phyloP scores from a whole-genome alignment of 2,797 vertebrate genomes.

The Channa striata region DNA sequence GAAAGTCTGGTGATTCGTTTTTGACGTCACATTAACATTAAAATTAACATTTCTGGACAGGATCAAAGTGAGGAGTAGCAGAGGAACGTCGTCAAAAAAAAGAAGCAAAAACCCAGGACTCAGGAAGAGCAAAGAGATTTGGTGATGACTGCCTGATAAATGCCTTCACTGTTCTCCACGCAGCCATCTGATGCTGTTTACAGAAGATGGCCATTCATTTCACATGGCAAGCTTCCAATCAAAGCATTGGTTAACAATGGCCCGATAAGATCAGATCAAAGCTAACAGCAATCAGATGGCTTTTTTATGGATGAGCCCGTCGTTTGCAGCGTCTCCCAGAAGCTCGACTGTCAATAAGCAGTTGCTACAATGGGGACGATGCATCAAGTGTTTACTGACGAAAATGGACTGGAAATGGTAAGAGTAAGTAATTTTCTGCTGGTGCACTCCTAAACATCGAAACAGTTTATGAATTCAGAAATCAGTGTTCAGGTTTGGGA shows the following conservation, averaged over 20 bases:
- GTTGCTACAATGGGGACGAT: constrained; percentile 30
- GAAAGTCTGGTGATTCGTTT: no score
- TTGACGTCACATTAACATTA: no score
- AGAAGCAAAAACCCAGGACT: not conserved
- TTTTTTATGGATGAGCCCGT: constrained; percentile 50
- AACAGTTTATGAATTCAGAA: constrained; percentile 7
- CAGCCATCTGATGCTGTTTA: constrained; percentile 58
- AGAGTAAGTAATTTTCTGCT: constrained; percentile 15
- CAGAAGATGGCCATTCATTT: constrained; percentile 63
- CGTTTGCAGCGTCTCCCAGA: constrained; percentile 45
- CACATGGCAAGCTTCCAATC: constrained; percentile 43
- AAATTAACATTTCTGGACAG: no score
- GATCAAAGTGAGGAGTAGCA: not conserved
- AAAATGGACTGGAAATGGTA: constrained; percentile 11
- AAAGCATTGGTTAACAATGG: constrained; percentile 55
- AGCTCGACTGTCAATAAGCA: constrained; percentile 36
- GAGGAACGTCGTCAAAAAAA: not conserved
- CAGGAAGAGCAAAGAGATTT: constrained; percentile 13
- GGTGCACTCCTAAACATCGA: not conserved
- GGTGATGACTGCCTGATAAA: constrained; percentile 47
- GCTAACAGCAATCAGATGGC: constrained; percentile 54
- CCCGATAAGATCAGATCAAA: constrained; percentile 50
- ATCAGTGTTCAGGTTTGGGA: constrained; percentile 14
- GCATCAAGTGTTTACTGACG: constrained; percentile 30
- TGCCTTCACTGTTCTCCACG: constrained; percentile 26